phyloP scores from a whole-genome alignment of 2,797 vertebrate species.

The Acrossocheilus fasciatus region DNA sequence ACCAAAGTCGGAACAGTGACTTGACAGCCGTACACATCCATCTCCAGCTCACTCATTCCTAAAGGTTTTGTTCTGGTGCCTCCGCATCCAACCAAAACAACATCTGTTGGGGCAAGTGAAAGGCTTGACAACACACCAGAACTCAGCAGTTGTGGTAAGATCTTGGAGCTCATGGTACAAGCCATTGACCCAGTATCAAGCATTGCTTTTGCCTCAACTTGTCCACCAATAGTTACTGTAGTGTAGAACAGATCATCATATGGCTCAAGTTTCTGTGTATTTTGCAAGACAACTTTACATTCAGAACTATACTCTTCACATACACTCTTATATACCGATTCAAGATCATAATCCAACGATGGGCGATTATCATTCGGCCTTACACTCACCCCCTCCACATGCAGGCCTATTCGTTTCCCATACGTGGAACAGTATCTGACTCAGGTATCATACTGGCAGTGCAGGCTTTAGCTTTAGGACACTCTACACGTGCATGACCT shows the following conservation, averaged over 20 bases:
- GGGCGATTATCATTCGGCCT: background rate
- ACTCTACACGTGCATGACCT: background rate
- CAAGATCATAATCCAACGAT: conserved; percentile 5
- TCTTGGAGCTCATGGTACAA: conserved; percentile 26
- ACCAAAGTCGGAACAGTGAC: conserved; percentile 1
- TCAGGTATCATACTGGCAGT: background rate
- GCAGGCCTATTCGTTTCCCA: background rate
- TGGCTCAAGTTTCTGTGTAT: conserved; percentile 30
- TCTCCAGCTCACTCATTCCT: conserved; percentile 28
- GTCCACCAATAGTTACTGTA: conserved; percentile 13
- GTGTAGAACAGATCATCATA: conserved; percentile 49
- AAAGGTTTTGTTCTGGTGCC: conserved; percentile 27
- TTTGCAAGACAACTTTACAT: conserved; percentile 38
- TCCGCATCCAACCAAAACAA: conserved; percentile 56
- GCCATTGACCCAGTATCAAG: conserved; percentile 57
- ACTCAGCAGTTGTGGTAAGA: background rate
- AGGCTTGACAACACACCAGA: too few relatives aligned
- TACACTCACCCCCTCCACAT: conserved; percentile 23
- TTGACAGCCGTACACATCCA: conserved; percentile 14
- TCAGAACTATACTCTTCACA: conserved; percentile 2
- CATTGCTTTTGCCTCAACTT: conserved; percentile 31
- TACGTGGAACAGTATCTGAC: background rate
- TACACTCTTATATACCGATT: background rate
- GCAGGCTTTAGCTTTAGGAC: background rate
- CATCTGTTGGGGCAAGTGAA: conserved; percentile 18